phyloP scores from a whole-genome alignment of 2,888 invertebrate genomes.

The Lochmaea crataegi region DNA sequence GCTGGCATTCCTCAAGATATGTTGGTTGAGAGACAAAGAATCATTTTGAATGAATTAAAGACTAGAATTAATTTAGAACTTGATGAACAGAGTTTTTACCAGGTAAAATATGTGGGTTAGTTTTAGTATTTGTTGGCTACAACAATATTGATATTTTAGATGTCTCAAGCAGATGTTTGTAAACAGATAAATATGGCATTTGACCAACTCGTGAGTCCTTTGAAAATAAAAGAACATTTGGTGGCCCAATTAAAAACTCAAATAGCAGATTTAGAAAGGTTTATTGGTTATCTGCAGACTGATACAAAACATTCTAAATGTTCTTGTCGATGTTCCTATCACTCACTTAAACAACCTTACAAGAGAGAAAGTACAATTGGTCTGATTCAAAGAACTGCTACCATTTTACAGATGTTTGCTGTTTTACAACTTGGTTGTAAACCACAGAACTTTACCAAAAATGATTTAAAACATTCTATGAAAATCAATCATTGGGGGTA shows the following conservation, averaged over 20 bases:
- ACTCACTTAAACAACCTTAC: conserved; percentile 60
- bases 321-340: conserved; percentile 67
- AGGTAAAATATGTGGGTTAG: conserved; percentile 51
- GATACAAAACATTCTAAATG: conserved; percentile 69
- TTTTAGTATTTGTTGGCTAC: background rate
- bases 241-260: conserved; percentile 96
- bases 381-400: conserved; percentile 87
- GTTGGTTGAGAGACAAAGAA: conserved; percentile 87
- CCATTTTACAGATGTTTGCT: conserved; percentile 92
- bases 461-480: conserved; percentile 84
- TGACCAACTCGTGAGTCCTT: conserved; percentile 90
- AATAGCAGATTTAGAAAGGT: conserved; percentile 96
- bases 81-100: conserved; percentile 80
- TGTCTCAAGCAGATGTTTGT: conserved; percentile 85
- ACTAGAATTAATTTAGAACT: conserved; percentile 87
- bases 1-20: conserved; percentile 83
- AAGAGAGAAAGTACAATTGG: conserved; percentile 73
- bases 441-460: conserved; percentile 74
- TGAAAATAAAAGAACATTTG: conserved; percentile 96
- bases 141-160: conserved; percentile 50
- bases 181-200: conserved; percentile 92
- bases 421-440: conserved; percentile 94
- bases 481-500: conserved; percentile 94
- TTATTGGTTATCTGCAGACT: conserved; percentile 94
- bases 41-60: conserved; percentile 88